Evolutionary conservation across 1,140 invertebrate species (phyloP).

Genomic region (Heliothis virescens): DNA sequence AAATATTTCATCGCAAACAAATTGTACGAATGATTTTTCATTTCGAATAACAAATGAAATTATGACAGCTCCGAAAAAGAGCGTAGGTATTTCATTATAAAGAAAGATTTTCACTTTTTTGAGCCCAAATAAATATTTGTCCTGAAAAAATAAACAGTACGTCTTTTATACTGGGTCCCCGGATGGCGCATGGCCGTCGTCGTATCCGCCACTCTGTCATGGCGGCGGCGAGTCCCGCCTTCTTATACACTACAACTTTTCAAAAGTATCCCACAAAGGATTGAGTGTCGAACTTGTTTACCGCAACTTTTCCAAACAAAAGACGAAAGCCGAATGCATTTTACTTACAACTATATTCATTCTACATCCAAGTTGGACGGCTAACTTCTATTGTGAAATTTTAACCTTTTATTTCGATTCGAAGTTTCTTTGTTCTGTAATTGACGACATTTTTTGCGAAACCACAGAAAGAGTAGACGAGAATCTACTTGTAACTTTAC

Average conservation of each 20-base stretch:
- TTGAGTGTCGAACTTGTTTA: constrained; percentile 78
- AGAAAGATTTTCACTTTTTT: constrained; percentile 22
- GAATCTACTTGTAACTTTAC: constrained; percentile 3
- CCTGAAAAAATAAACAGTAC: constrained; percentile 22
- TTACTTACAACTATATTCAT: constrained; percentile 48
- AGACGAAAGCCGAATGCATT: constrained; percentile 66
- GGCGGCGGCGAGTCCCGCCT: constrained; percentile 51
- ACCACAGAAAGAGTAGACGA: neutral
- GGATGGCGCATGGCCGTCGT: constrained; percentile 49
- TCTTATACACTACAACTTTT: constrained; percentile 60
- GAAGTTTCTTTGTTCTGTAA: constrained; percentile 23
- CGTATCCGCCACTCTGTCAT: constrained; percentile 53
- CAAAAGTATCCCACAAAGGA: constrained; percentile 75
- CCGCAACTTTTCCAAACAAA: constrained; percentile 64
- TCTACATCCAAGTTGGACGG: constrained; percentile 7
- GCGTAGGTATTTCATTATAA: constrained; percentile 8
- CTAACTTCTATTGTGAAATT: constrained; percentile 31
- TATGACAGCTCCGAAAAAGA: neutral
- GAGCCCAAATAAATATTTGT: constrained; percentile 25
- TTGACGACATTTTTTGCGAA: constrained; percentile 11
- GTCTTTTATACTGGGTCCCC: constrained; percentile 24
- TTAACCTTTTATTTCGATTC: constrained; percentile 23
- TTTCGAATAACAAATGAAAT: neutral
- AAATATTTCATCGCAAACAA: too few relatives aligned
- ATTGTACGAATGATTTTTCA: too few relatives aligned